Evolutionary conservation across 2,113 vertebrate species (phyloP).

Genomic region (Mustelus asterias): DNA sequence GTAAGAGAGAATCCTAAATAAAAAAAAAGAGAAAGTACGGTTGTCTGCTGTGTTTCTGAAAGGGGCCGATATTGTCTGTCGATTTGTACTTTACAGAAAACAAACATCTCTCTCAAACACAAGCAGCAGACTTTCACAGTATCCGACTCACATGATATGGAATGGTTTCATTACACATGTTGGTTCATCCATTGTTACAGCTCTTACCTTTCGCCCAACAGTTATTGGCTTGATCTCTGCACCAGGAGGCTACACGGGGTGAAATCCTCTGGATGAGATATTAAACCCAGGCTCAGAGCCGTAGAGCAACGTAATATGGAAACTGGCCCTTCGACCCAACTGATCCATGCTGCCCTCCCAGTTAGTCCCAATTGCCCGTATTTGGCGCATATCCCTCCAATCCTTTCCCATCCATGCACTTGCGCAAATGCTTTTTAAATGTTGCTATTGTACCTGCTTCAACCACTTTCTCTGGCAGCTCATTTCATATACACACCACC

Average conservation of each 20-base stretch:
- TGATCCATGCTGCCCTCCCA: too few relatives aligned
- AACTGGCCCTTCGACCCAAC: too few relatives aligned
- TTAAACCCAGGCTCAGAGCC: neutral
- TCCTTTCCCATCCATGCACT: too few relatives aligned
- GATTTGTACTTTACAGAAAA: neutral
- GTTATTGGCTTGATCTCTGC: neutral
- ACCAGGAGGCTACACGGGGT: neutral
- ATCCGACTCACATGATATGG: too few relatives aligned
- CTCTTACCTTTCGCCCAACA: neutral
- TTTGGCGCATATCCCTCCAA: too few relatives aligned
- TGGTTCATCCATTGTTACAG: neutral
- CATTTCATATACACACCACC: too few relatives aligned
- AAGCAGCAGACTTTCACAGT: neutral
- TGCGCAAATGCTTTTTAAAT: too few relatives aligned
- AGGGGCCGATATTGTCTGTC: too few relatives aligned
- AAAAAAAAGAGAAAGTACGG: neutral
- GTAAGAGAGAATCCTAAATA: slow-evolving; percentile 7
- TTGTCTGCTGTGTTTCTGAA: neutral
- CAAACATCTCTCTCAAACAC: neutral
- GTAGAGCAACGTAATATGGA: too few relatives aligned
- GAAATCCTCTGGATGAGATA: neutral
- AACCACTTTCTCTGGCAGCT: too few relatives aligned
- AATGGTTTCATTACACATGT: neutral
- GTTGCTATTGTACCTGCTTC: too few relatives aligned
- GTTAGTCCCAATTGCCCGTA: too few relatives aligned